phyloP scores from a whole-genome alignment of 2,888 invertebrate species.

The Aplocera efformata region DNA sequence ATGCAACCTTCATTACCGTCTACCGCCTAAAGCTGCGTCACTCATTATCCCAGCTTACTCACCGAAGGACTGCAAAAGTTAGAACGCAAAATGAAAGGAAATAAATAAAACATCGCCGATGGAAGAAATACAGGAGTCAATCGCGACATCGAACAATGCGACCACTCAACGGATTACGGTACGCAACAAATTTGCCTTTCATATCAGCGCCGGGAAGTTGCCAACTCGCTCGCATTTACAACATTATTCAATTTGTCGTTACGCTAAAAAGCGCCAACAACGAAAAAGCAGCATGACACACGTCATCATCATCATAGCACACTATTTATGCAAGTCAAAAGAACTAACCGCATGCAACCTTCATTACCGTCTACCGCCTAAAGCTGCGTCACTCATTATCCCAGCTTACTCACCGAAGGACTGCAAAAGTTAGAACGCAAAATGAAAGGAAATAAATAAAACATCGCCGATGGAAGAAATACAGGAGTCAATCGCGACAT shows the following conservation, averaged over 20 bases:
- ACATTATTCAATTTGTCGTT: conserved; percentile 69
- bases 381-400: too few species aligned
- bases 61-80: too few species aligned
- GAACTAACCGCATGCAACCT: too few species aligned
- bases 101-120: conserved; percentile 22
- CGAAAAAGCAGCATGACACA: too few species aligned
- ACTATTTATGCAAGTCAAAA: too few species aligned
- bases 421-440: conserved; percentile 11
- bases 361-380: too few species aligned
- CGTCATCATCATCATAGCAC: too few species aligned
- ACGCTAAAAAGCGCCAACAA: conserved; percentile 55
- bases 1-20: too few species aligned
- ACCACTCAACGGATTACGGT: conserved; percentile 25
- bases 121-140: conserved; percentile 22
- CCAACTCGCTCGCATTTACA: conserved; percentile 41
- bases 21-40: too few species aligned
- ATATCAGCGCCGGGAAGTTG: conserved; percentile 27
- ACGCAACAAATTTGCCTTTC: conserved; percentile 29
- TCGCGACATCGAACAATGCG: conserved; percentile 9
- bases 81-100: too few species aligned
- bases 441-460: conserved; percentile 19
- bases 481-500: conserved; percentile 19
- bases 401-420: too few species aligned
- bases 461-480: conserved; percentile 21
- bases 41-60: too few species aligned